These are phyloP conservation scores for Rhimphoctona megacephalus DNA, from an alignment of 2,888 invertebrate species.

Conservation along the genomic window DNA sequence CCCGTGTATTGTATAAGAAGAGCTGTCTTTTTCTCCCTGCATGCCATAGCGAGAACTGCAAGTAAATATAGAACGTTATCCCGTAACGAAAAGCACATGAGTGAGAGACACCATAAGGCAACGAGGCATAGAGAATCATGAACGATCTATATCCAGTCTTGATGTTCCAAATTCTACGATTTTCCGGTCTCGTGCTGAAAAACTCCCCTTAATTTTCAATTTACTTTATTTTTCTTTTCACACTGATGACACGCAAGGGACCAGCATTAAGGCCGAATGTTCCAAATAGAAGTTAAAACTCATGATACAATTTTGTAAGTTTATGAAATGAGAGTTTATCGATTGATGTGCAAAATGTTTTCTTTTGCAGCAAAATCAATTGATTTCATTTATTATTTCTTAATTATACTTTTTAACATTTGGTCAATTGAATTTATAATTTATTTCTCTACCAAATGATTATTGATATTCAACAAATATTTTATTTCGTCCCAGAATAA, in stretches of 20 bases:
- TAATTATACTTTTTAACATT: not conserved
- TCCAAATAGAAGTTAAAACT: not conserved
- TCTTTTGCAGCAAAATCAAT: not conserved
- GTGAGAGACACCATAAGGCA: conserved; percentile 55
- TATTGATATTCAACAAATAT: not conserved
- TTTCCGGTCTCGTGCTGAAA: conserved; percentile 41
- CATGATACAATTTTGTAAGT: too few species aligned
- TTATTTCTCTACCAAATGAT: not conserved
- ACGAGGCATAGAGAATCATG: conserved; percentile 15
- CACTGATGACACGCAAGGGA: not conserved
- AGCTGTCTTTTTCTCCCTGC: conserved; percentile 35
- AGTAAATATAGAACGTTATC: conserved; percentile 76
- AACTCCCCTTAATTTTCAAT: conserved; percentile 14
- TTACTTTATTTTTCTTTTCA: not conserved
- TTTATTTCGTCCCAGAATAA: not conserved
- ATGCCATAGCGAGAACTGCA: conserved; percentile 29
- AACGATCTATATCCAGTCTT: conserved; percentile 29
- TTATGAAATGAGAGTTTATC: too few species aligned
- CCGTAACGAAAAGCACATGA: conserved; percentile 57
- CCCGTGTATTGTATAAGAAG: conserved; percentile 32
- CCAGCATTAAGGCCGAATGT: not conserved
- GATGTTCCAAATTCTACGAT: conserved; percentile 32
- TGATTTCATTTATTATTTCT: not conserved
- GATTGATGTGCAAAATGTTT: too few species aligned
- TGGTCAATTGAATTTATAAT: not conserved